phyloP scores from a whole-genome alignment of 2,113 vertebrate species.

The Eudorcas thomsonii region DNA sequence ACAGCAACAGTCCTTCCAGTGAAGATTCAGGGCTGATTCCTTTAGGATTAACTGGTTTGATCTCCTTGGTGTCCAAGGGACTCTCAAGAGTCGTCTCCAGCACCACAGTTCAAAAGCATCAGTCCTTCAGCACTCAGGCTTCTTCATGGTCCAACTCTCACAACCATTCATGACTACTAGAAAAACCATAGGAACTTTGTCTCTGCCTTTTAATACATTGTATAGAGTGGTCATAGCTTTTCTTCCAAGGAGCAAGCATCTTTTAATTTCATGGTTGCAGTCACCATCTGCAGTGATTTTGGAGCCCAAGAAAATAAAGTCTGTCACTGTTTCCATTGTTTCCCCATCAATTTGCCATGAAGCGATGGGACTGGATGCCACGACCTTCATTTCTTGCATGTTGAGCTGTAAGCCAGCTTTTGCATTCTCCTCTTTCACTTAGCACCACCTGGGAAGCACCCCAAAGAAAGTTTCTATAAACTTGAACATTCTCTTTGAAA shows the following conservation, averaged over 20 bases:
- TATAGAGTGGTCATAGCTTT: background rate
- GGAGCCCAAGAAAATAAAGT: background rate
- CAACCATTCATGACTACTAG: background rate
- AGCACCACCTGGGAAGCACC: background rate
- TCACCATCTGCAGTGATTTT: background rate
- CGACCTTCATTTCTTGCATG: background rate
- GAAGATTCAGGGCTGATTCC: background rate
- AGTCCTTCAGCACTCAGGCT: background rate
- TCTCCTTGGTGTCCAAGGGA: background rate
- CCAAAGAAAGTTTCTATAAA: background rate
- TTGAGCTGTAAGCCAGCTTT: background rate
- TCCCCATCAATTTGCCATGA: background rate
- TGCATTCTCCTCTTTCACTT: background rate
- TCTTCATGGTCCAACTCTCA: background rate
- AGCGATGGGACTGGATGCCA: background rate
- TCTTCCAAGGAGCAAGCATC: background rate
- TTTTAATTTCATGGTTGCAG: background rate
- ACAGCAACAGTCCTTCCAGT: background rate
- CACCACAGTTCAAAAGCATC: background rate
- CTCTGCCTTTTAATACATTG: background rate
- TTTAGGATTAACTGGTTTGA: background rate
- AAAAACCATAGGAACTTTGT: background rate
- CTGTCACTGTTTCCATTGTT: background rate
- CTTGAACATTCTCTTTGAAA: background rate
- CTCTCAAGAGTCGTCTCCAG: background rate